Evolutionary conservation across 2,888 invertebrate species (phyloP), one percentile per base, ranked within the genome.

Genomic region (Spodoptera littoralis): DNA sequence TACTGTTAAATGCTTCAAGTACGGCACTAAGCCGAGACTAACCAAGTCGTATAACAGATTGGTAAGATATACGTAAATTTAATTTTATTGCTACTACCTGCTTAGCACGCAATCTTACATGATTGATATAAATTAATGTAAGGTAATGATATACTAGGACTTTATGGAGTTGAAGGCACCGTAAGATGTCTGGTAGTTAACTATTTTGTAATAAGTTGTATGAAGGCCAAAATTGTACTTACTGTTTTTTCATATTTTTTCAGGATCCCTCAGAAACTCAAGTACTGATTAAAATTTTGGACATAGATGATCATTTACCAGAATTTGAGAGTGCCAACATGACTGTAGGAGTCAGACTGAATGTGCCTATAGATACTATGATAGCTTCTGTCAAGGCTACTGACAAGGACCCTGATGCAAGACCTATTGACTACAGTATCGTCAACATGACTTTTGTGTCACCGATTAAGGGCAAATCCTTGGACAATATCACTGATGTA

Each of bases 221-320:
- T n/a, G n/a, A n/a, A 18, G 18, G 18, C 18, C 18, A 18, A 18
- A 18, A 18, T 18, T 18, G 18, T 18, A 18, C 18, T 18, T 18
- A 18, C 18, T 18, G 18, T 18, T 1, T 18, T 0, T 1, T 18
- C 18, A 18, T 18, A 18, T 18, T 18, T 42, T 90, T 92, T 3
- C 92, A 96, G 91, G 97, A 97, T 80, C 95, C 96, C 0, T 96
- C 97, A 1, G 97, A 97, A 86, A 93, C 96, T 4, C 96, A 96
- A 84, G 91, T 97, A 0, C 82, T 95, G 0, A 92, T 97, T 2
- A 96, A 95, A 81, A 90, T 97, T 0, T 70, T 95, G 2, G 97
- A 97, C 73, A 94, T 97, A 18, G 97, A 97, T 77, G 97, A 97
- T 76, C 97, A 97, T 83, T 86, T 96, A 43, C 97, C 97, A 0